Percentiles rank a stretch among this genome's conserved stretches.
Evolutionary conservation across 2,888 invertebrate genomes (phyloP).

Genomic region (Bombyx huttoni): DNA sequence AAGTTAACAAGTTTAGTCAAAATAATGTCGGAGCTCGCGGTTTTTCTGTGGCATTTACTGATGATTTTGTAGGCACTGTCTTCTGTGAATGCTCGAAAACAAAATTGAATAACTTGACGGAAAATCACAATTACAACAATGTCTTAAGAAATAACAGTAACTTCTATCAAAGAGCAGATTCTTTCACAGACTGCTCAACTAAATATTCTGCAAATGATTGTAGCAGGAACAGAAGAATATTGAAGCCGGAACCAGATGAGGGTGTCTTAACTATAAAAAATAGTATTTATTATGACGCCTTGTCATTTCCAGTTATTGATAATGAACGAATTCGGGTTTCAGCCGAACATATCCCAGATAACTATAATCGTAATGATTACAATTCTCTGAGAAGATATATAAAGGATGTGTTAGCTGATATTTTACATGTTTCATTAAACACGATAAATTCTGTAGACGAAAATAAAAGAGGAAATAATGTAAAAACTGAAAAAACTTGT

Average conservation of each 20-base stretch:
- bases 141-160: background rate
- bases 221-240: background rate
- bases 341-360: background rate
- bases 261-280: background rate
- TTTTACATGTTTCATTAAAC: background rate
- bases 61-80: background rate
- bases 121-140: background rate
- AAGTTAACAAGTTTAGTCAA: background rate
- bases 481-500: background rate
- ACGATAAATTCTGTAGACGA: background rate
- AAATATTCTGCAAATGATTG: background rate
- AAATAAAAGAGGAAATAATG: background rate
- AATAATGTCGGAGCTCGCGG: too few relatives aligned
- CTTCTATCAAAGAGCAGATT: background rate
- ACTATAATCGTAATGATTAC: background rate
- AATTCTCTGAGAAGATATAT: background rate
- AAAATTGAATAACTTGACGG: background rate
- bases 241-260: background rate
- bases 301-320: background rate
- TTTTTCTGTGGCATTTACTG: background rate
- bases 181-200: background rate
- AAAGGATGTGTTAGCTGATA: background rate
- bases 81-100: background rate
- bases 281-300: background rate
- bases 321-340: background rate